A percentile compares a stretch with the other conserved stretches of the same genome.
Evolutionary conservation across 2,797 vertebrate species (phyloP).

Genomic region (Bradypodion pumilum): DNA sequence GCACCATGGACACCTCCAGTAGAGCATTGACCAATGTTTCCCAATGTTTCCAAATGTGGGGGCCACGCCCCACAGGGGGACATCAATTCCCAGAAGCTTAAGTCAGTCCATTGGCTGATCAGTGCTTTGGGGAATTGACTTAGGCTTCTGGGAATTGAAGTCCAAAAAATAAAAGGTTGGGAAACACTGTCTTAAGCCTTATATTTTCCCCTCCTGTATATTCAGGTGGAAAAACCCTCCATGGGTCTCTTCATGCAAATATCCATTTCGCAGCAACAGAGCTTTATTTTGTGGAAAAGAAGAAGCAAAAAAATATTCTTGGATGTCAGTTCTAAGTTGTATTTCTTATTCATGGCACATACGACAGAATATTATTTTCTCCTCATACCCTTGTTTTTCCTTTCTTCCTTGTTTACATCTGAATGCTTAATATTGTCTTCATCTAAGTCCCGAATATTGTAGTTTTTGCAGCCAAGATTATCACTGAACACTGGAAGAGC

Average conservation of each 20-base stretch:
- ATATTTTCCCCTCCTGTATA: too few species aligned
- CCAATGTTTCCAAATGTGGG: too few species aligned
- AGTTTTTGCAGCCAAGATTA: neutral
- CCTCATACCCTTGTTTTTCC: neutral
- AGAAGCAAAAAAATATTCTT: neutral
- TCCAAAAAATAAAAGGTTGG: too few species aligned
- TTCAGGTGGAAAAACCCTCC: neutral
- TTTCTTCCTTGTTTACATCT: neutral
- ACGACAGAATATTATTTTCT: neutral
- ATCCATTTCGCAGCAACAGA: neutral
- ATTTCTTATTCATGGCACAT: neutral
- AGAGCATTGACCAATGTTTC: too few species aligned
- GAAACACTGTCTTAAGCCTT: too few species aligned
- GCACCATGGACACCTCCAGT: too few species aligned
- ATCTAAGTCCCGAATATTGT: neutral
- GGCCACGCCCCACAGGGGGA: too few species aligned
- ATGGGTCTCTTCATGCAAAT: neutral
- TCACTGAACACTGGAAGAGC: neutral
- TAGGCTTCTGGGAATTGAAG: too few species aligned
- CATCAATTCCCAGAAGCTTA: too few species aligned
- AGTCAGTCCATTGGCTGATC: too few species aligned
- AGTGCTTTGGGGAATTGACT: too few species aligned
- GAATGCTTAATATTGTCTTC: neutral
- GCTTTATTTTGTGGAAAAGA: constrained; percentile 1
- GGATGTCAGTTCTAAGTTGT: neutral